Evolutionary conservation across 2,797 vertebrate species (phyloP).

Genomic region (Propithecus deckenii): DNA sequence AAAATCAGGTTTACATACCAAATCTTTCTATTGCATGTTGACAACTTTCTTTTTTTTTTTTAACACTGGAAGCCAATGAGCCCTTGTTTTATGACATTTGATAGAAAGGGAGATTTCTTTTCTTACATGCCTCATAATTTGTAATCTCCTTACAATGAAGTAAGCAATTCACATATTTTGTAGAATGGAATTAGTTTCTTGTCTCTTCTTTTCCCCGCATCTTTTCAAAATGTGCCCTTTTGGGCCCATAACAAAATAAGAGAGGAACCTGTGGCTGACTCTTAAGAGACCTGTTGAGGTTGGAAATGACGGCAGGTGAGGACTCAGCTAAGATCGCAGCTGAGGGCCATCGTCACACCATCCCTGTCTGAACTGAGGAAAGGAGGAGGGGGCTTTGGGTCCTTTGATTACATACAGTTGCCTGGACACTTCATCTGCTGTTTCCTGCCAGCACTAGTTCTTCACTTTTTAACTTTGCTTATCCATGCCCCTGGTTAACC

Average conservation of each 20-base stretch:
- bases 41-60: neutral
- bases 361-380: accelerated
- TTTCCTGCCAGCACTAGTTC: neutral
- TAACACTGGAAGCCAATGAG: neutral
- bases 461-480: neutral
- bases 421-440: neutral
- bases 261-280: neutral
- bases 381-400: neutral
- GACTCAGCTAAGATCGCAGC: neutral
- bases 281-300: neutral
- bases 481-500: neutral
- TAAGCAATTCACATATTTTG: neutral
- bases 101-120: neutral
- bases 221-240: neutral
- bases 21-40: neutral
- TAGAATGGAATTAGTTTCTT: neutral
- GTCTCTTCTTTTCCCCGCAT: neutral
- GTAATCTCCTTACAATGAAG: neutral
- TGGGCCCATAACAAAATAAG: neutral
- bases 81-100: neutral
- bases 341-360: accelerated
- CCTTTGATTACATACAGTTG: neutral
- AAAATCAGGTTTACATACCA: neutral
- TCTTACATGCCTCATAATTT: neutral
- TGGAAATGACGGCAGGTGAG: neutral